Percentiles rank a stretch among this genome's conserved stretches.
phyloP scores from a whole-genome alignment of 2,113 vertebrate species.

The Ranitomeya imitator region DNA sequence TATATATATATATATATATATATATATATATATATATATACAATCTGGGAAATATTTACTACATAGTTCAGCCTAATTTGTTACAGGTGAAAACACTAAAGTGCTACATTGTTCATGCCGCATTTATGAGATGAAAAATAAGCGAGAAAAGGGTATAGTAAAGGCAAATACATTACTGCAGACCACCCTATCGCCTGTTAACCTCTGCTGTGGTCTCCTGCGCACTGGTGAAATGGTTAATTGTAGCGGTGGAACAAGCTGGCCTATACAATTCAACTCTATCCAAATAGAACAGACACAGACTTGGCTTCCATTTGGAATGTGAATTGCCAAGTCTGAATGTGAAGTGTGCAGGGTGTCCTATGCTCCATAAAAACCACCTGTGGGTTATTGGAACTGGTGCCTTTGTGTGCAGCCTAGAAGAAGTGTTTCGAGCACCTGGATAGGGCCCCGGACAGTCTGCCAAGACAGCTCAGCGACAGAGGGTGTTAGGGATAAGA shows the following conservation, averaged over 20 bases:
- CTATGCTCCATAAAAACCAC: constrained; percentile 35
- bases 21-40: neutral
- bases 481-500: constrained; percentile 21
- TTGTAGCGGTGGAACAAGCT: neutral
- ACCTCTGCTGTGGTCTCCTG: neutral
- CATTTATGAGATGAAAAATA: constrained; percentile 23
- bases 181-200: constrained; percentile 21
- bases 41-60: neutral
- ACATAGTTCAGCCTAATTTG: neutral
- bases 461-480: constrained; percentile 44
- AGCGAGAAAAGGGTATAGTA: neutral
- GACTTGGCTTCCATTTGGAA: constrained; percentile 2
- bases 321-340: constrained; percentile 20
- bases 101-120: neutral
- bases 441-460: constrained; percentile 20
- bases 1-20: neutral
- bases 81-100: constrained; percentile 16
- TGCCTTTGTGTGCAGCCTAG: constrained; percentile 24
- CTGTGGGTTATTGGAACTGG: constrained; percentile 25
- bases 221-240: constrained; percentile 23
- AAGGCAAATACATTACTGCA: constrained; percentile 21
- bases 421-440: constrained; percentile 37
- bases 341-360: constrained; percentile 20
- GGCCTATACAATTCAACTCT: constrained; percentile 1
- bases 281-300: constrained; percentile 16